Conservation (phyloP, 1,140 invertebrate genomes). For the Drosophila albomicans region DNA sequence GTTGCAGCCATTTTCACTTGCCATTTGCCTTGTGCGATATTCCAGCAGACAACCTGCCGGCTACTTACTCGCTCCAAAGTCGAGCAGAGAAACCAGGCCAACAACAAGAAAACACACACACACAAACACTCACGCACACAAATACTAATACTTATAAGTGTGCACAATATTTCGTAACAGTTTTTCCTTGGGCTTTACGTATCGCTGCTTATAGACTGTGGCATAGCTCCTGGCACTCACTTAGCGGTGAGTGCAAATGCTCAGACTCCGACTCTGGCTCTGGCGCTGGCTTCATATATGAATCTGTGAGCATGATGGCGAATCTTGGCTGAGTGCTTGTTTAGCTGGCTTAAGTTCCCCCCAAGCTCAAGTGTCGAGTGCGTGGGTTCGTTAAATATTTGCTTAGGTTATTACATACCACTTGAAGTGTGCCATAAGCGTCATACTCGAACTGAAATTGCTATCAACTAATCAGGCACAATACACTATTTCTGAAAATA, state of each 20-base stretch:
- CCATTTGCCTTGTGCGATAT: slow-evolving; percentile 47
- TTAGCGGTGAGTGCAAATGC: slow-evolving; percentile 70
- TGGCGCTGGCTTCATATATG: slow-evolving; percentile 1
- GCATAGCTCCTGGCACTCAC: slow-evolving; percentile 71
- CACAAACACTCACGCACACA: neutral
- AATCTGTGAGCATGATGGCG: slow-evolving; percentile 25
- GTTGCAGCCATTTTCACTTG: slow-evolving; percentile 51
- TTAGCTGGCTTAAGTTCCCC: slow-evolving; percentile 35
- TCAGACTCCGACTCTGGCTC: slow-evolving; percentile 34
- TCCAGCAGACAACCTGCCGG: slow-evolving; percentile 60
- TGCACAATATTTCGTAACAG: slow-evolving; percentile 55
- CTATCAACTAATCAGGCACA: slow-evolving; percentile 8
- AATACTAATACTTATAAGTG: slow-evolving; percentile 27
- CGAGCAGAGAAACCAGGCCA: slow-evolving; percentile 54
- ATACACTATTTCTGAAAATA: neutral
- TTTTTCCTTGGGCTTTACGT: slow-evolving; percentile 63
- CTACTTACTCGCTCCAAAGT: slow-evolving; percentile 69
- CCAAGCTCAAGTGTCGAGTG: slow-evolving; percentile 32
- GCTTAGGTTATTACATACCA: slow-evolving; percentile 29
- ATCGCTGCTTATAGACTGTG: slow-evolving; percentile 74
- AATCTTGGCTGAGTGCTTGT: slow-evolving; percentile 35
- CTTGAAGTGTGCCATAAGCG: slow-evolving; percentile 13
- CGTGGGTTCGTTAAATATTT: slow-evolving; percentile 38
- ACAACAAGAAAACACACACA: slow-evolving; percentile 16
- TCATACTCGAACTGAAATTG: neutral